Percentiles rank a stretch among this genome's conserved stretches.
Evolutionary conservation across 2,113 vertebrate species (phyloP).

Genomic region (Eubucco bourcierii): DNA sequence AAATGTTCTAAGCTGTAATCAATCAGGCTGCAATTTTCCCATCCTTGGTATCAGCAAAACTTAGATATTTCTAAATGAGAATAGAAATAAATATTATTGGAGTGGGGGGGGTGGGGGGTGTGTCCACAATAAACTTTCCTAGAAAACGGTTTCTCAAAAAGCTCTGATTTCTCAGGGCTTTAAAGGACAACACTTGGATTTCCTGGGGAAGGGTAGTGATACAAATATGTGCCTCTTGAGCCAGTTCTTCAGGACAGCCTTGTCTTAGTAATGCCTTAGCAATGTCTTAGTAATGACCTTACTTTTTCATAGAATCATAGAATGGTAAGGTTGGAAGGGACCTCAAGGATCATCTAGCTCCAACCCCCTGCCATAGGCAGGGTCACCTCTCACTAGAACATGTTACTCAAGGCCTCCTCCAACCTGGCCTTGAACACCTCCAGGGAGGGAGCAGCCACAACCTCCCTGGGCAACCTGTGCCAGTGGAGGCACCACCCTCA

Average conservation of each 20-base stretch:
- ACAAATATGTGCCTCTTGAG: background rate
- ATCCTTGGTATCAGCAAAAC: background rate
- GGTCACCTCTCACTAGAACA: no score
- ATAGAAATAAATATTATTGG: background rate
- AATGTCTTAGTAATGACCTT: background rate
- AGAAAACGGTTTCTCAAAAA: background rate
- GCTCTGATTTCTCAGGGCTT: background rate
- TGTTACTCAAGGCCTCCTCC: no score
- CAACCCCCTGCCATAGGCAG: no score
- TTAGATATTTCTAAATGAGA: background rate
- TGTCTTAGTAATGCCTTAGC: background rate
- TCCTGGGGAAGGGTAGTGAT: background rate
- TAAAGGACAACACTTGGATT: background rate
- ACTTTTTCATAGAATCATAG: background rate
- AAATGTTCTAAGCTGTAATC: background rate
- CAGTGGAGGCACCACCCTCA: no score
- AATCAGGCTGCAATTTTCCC: background rate
- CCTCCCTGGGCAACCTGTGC: no score
- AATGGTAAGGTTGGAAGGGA: no score
- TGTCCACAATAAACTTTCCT: background rate
- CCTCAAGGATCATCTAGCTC: no score
- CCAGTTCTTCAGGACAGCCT: background rate
- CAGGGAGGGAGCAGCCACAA: no score
- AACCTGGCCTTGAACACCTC: no score
- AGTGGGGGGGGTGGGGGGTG: rapidly evolving